These are phyloP conservation scores for Dasysyrphus tricinctus DNA, from an alignment of 2,888 invertebrate genomes.

Conservation along the genomic window DNA sequence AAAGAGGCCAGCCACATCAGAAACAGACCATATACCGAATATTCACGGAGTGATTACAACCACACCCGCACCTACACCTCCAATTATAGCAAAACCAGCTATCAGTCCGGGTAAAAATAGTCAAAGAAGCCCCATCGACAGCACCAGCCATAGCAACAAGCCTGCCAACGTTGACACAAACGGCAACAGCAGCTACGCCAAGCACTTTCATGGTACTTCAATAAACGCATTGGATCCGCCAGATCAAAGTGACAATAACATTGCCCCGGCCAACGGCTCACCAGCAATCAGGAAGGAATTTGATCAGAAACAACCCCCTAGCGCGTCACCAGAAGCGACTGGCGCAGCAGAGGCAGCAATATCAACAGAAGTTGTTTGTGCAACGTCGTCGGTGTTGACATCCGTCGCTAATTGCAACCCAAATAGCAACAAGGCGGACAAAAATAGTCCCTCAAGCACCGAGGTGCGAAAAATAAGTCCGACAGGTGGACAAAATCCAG, in stretches of 20 bases:
- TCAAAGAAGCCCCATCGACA: slow-evolving; percentile 22
- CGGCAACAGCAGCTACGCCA: slow-evolving; percentile 59
- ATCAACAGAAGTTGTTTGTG: slow-evolving; percentile 61
- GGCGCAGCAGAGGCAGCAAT: slow-evolving; percentile 30
- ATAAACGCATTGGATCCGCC: slow-evolving; percentile 77
- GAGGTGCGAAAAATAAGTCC: slow-evolving; percentile 77
- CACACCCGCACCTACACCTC: slow-evolving; percentile 56
- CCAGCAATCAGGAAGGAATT: slow-evolving; percentile 65
- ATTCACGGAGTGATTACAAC: slow-evolving; percentile 73
- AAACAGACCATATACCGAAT: slow-evolving; percentile 75
- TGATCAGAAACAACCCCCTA: slow-evolving; percentile 36
- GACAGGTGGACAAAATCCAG: slow-evolving; percentile 71
- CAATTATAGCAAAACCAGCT: slow-evolving; percentile 23
- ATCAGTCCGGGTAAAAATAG: slow-evolving; percentile 60
- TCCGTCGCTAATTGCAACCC: slow-evolving; percentile 66
- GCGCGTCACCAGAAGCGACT: slow-evolving; percentile 37
- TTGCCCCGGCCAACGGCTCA: slow-evolving; percentile 37
- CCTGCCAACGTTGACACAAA: slow-evolving; percentile 61
- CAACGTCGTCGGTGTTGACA: slow-evolving; percentile 65
- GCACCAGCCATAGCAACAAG: slow-evolving; percentile 53
- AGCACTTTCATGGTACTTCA: slow-evolving; percentile 71
- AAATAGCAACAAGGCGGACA: slow-evolving; percentile 68
- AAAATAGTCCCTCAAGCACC: slow-evolving; percentile 61
- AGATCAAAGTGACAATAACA: slow-evolving; percentile 56
- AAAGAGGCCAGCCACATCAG: slow-evolving; percentile 88